A percentile compares a stretch with the other conserved stretches of the same genome.
Evolutionary conservation across 2,888 invertebrate genomes (phyloP).

Genomic region (Nematopogon swammerdamellus): DNA sequence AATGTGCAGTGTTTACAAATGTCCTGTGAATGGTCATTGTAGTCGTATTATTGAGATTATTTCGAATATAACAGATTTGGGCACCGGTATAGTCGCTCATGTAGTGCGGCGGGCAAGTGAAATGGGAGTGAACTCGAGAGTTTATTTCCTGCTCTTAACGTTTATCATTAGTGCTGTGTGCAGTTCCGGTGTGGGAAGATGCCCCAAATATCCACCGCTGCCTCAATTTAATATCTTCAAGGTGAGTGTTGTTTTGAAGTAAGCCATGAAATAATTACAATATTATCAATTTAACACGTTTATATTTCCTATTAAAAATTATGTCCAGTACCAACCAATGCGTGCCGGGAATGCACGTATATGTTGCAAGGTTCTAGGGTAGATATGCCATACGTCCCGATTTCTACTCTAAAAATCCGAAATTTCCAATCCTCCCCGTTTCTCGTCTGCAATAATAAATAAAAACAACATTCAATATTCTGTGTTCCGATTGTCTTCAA

Average conservation of each 20-base stretch:
- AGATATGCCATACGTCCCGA: too few relatives aligned
- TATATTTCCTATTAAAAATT: too few relatives aligned
- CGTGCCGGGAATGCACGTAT: too few relatives aligned
- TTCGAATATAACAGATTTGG: neutral
- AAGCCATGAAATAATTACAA: too few relatives aligned
- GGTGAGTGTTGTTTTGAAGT: conserved; percentile 47
- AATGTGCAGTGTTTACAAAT: neutral
- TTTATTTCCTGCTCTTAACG: conserved; percentile 16
- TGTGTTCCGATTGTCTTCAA: too few relatives aligned
- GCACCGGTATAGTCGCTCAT: neutral
- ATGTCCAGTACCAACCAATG: too few relatives aligned
- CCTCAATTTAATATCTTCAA: conserved; percentile 62
- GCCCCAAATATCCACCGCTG: conserved; percentile 64
- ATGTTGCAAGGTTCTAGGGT: too few relatives aligned
- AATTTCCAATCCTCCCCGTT: too few relatives aligned
- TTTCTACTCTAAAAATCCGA: too few relatives aligned
- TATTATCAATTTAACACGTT: too few relatives aligned
- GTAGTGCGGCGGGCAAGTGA: conserved; percentile 16
- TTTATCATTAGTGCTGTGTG: conserved; percentile 23
- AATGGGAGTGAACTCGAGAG: conserved; percentile 27
- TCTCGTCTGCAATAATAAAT: too few relatives aligned
- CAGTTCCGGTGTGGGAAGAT: conserved; percentile 61
- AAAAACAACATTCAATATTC: too few relatives aligned
- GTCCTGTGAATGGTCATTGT: neutral
- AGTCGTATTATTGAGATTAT: neutral